A percentile compares a stretch with the other conserved stretches of the same genome.
Conservation (phyloP, 2,113 vertebrate genomes). For the Microtus oregoni region DNA sequence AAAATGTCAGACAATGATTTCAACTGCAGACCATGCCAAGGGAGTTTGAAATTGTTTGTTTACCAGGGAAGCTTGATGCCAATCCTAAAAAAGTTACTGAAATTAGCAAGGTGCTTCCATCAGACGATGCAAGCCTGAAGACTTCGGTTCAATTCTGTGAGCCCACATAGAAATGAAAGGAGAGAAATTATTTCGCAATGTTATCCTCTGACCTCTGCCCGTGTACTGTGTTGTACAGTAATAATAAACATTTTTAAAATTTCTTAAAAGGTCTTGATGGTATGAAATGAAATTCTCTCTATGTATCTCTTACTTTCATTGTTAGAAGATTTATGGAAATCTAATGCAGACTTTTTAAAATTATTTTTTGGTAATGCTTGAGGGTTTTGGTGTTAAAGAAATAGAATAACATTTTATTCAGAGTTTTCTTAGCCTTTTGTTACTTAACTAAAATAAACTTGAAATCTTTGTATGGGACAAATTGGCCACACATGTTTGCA, state of each 20-base stretch:
- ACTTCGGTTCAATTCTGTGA: not conserved
- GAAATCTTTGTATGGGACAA: not conserved
- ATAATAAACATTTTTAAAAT: not conserved
- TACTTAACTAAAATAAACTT: not conserved
- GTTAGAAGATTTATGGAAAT: not conserved
- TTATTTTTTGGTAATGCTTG: not conserved
- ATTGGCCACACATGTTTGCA: not conserved
- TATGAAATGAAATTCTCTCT: not conserved
- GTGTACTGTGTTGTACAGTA: not conserved
- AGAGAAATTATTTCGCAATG: not conserved
- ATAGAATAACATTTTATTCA: constrained; percentile 40
- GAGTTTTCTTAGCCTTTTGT: not conserved
- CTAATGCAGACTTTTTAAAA: not conserved
- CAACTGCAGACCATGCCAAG: not conserved
- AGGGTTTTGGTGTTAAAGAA: not conserved
- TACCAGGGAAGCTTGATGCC: constrained; percentile 25
- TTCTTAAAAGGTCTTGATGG: constrained; percentile 16
- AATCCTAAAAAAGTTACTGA: not conserved
- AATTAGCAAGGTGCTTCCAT: not conserved
- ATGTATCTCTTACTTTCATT: constrained; percentile 12
- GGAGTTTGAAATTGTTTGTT: not conserved
- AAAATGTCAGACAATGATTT: not conserved
- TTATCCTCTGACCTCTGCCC: not conserved
- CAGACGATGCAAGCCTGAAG: not conserved
- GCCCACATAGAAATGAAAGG: not conserved